Evolutionary conservation across 2,888 invertebrate species (phyloP).

Genomic region (Drosophila lutescens): DNA sequence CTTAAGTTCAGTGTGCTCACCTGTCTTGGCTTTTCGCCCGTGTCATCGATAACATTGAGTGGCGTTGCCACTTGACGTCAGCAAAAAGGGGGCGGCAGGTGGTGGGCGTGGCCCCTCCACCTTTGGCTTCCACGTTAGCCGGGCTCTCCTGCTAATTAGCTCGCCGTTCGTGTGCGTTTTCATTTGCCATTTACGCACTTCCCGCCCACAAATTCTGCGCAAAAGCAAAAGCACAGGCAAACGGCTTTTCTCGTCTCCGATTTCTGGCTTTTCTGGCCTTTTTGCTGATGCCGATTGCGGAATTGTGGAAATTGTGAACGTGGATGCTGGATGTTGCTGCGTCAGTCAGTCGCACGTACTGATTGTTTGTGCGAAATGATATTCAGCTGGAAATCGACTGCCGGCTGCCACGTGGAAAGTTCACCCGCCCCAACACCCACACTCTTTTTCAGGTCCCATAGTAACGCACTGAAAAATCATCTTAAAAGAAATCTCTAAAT

Average conservation of each 20-base stretch:
- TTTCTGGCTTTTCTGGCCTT: slow-evolving; percentile 12
- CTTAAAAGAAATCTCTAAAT: background rate
- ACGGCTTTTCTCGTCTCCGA: slow-evolving; percentile 11
- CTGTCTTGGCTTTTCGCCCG: slow-evolving; percentile 27
- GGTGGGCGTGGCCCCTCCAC: slow-evolving; percentile 10
- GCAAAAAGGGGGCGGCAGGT: slow-evolving; percentile 12
- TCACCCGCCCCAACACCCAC: background rate
- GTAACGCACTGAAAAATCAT: background rate
- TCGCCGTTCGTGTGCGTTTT: slow-evolving; percentile 35
- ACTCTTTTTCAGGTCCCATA: background rate
- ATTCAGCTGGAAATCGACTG: slow-evolving; percentile 36
- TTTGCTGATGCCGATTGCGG: slow-evolving; percentile 13
- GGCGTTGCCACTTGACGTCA: slow-evolving; percentile 46
- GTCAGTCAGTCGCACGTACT: slow-evolving; percentile 42
- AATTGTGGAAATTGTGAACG: background rate
- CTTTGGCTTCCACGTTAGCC: slow-evolving; percentile 17
- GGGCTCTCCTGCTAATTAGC: slow-evolving; percentile 60
- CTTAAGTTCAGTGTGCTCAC: slow-evolving; percentile 20
- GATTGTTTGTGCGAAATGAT: slow-evolving; percentile 54
- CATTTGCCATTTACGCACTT: slow-evolving; percentile 53
- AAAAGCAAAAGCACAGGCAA: background rate
- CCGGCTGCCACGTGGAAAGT: slow-evolving; percentile 50
- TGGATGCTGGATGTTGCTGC: slow-evolving; percentile 17
- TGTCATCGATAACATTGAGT: slow-evolving; percentile 43
- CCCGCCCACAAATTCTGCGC: slow-evolving; percentile 45